Evolutionary conservation across 2,888 invertebrate genomes (phyloP).

Genomic region (Tipula helvola): DNA sequence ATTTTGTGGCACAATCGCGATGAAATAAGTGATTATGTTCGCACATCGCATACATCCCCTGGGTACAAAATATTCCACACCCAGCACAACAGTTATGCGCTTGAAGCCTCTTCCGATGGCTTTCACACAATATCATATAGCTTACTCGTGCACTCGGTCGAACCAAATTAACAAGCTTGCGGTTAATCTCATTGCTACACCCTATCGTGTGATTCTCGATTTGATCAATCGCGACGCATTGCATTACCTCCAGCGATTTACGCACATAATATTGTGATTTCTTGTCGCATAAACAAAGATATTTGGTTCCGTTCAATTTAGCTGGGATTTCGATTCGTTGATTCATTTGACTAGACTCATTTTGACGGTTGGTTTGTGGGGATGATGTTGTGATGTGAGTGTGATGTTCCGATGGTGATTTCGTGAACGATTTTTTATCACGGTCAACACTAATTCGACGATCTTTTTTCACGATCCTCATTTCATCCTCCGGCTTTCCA

Average conservation of each 20-base stretch:
- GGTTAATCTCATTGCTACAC: conserved; percentile 58
- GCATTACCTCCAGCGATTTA: conserved; percentile 44
- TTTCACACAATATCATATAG: conserved; percentile 64
- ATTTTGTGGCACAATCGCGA: conserved; percentile 53
- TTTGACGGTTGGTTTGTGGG: not conserved
- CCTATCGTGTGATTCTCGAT: conserved; percentile 64
- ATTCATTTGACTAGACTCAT: not conserved
- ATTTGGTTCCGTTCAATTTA: not conserved
- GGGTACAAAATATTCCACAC: conserved; percentile 82
- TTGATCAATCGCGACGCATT: conserved; percentile 65
- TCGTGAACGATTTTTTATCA: not conserved
- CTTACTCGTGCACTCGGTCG: conserved; percentile 64
- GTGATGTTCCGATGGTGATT: not conserved
- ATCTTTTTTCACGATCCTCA: not conserved
- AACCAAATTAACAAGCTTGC: conserved; percentile 44
- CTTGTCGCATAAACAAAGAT: conserved; percentile 40
- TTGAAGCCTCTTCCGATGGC: conserved; percentile 61
- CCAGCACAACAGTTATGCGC: conserved; percentile 82
- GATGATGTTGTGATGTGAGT: not conserved
- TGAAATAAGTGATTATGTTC: conserved; percentile 70
- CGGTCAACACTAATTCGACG: not conserved
- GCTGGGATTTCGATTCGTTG: not conserved
- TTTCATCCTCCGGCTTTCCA: not conserved
- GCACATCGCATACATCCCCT: conserved; percentile 79
- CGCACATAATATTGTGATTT: conserved; percentile 39